These are phyloP conservation scores for Hippocampus barbouri DNA, from an alignment of 2,113 vertebrate species.

Conservation along the genomic window DNA sequence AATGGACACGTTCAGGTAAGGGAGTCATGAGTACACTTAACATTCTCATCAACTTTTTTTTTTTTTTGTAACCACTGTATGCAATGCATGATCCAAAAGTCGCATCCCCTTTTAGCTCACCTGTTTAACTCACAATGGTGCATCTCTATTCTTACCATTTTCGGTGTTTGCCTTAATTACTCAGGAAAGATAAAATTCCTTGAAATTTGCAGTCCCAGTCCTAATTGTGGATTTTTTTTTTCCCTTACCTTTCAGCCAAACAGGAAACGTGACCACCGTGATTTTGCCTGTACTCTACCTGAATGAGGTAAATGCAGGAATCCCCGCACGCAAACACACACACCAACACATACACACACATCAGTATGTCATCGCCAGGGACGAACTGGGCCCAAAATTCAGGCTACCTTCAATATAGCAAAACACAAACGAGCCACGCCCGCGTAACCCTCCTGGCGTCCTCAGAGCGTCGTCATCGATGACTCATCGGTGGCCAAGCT, in stretches of 20 bases:
- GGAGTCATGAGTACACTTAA: no score
- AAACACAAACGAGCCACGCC: not conserved
- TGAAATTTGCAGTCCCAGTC: no score
- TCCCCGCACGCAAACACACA: not conserved
- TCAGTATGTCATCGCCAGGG: no score
- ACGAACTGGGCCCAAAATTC: no score
- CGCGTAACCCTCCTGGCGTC: not conserved
- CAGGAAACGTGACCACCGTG: conserved; percentile 76
- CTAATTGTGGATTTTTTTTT: no score
- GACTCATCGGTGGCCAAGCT: conserved; percentile 77
- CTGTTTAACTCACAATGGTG: no score
- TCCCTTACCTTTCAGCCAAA: conserved; percentile 72
- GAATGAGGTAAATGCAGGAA: conserved; percentile 75
- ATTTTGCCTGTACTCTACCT: conserved; percentile 88
- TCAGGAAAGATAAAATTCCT: no score
- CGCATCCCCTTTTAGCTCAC: no score
- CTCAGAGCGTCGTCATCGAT: conserved; percentile 85
- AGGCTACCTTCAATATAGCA: not conserved
- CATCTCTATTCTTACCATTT: no score
- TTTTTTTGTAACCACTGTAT: not conserved
- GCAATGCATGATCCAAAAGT: no score
- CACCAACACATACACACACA: no score
- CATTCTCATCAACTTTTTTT: not conserved
- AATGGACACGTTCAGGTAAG: conserved; percentile 79
- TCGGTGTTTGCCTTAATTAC: no score